A percentile compares a stretch with the other conserved stretches of the same genome.
These are phyloP conservation scores for Catharus minimus DNA, from an alignment of 2,113 vertebrate genomes.

Conservation along the genomic window DNA sequence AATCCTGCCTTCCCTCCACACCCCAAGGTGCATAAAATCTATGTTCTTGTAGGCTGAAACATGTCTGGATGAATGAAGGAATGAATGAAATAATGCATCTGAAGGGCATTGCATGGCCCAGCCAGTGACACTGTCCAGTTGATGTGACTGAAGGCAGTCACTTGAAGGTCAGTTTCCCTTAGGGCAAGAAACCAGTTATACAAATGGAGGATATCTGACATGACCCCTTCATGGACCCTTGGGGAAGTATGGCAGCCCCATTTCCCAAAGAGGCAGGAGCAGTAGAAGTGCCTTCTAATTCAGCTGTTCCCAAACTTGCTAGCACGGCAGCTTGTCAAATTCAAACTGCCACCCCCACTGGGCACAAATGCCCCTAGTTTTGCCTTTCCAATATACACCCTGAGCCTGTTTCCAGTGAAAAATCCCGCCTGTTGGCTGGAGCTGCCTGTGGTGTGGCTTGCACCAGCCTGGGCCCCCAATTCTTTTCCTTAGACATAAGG, in stretches of 20 bases:
- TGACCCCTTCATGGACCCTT: not conserved
- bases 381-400: not conserved
- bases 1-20: not conserved
- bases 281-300: not conserved
- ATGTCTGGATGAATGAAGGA: not conserved
- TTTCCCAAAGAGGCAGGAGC: not conserved
- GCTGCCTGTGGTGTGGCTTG: not conserved
- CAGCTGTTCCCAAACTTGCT: not conserved
- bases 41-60: not conserved
- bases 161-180: not conserved
- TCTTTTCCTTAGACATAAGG: not conserved
- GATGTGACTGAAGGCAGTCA: not conserved
- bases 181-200: not conserved
- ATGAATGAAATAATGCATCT: not conserved
- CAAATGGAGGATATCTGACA: not conserved
- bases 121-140: fast-evolving
- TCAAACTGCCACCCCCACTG: not conserved
- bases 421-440: not conserved
- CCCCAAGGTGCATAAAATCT: not conserved
- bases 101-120: not conserved
- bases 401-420: not conserved
- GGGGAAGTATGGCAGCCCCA: not conserved
- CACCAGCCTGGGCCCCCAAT: not conserved
- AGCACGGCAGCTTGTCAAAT: fast-evolving
- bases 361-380: not conserved